Conservation (phyloP, 1,140 invertebrate species). For the Caerostris extrusa region DNA sequence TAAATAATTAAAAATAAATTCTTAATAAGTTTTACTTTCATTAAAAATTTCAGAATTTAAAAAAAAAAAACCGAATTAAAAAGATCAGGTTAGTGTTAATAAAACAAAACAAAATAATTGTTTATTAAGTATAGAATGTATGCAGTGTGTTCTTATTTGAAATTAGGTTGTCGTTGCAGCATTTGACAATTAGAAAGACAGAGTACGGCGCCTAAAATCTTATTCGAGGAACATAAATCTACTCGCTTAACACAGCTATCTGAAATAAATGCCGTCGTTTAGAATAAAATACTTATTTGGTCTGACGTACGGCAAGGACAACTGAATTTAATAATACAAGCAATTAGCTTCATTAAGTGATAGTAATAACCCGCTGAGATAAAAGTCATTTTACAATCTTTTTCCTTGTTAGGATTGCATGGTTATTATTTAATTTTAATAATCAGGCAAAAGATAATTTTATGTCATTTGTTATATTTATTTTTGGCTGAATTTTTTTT, state of each 20-base stretch:
- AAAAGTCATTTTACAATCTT: neutral
- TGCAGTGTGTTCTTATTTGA: neutral
- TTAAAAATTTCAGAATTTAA: too few species aligned
- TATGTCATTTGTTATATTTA: neutral
- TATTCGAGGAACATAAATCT: neutral
- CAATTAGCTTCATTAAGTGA: slow-evolving; percentile 16
- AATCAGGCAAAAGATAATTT: neutral
- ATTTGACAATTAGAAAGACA: slow-evolving; percentile 32
- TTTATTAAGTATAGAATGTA: neutral
- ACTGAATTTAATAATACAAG: neutral
- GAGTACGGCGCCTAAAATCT: slow-evolving; percentile 1
- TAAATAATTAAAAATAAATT: too few species aligned
- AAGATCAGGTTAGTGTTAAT: neutral
- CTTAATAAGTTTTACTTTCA: too few species aligned
- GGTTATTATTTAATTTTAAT: too few species aligned
- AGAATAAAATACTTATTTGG: slow-evolving; percentile 13
- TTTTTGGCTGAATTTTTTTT: too few species aligned
- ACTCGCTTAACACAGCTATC: neutral
- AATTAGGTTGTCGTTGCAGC: slow-evolving; percentile 1
- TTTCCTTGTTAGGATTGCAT: neutral
- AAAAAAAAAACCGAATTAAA: neutral
- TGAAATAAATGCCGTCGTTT: slow-evolving; percentile 19
- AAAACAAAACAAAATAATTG: neutral
- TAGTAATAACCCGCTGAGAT: neutral
- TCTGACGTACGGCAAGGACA: slow-evolving; percentile 1